These are phyloP conservation scores for Lytechinus pictus DNA, from an alignment of 35 echinoderm and acorn worm species.

Conservation along the genomic window DNA sequence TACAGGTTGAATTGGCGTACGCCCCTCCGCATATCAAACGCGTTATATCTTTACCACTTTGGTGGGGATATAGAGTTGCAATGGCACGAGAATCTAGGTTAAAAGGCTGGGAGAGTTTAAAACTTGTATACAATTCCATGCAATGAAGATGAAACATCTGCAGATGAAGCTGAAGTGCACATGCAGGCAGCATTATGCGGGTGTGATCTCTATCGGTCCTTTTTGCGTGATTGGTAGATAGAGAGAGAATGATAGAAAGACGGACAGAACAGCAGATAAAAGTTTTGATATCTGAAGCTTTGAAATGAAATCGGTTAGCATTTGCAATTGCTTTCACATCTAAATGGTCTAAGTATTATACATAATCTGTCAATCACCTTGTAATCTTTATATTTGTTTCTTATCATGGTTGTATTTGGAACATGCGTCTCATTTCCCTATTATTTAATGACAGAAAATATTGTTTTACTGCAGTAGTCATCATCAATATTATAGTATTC, in stretches of 20 bases:
- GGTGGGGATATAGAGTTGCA: background rate
- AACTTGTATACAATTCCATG: background rate
- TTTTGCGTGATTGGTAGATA: background rate
- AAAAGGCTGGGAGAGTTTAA: background rate
- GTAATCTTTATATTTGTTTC: too few species aligned
- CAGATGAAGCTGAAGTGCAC: background rate
- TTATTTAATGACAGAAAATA: too few species aligned
- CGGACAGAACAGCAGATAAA: background rate
- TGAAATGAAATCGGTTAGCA: background rate
- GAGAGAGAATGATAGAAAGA: background rate
- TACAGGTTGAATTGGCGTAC: background rate
- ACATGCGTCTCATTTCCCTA: too few species aligned
- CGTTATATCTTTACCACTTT: conserved; percentile 4
- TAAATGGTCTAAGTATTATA: too few species aligned
- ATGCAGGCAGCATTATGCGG: background rate
- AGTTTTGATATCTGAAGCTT: background rate
- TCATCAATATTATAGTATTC: too few species aligned
- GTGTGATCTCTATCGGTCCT: background rate
- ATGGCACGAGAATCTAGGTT: conserved; percentile 10
- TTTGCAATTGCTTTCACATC: background rate
- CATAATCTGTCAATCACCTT: too few species aligned
- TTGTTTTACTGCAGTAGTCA: too few species aligned
- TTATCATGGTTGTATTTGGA: too few species aligned
- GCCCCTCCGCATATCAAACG: background rate
- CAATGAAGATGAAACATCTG: conserved; percentile 10